Conservation (phyloP, 2,888 invertebrate species). For the Anorthoa munda region DNA sequence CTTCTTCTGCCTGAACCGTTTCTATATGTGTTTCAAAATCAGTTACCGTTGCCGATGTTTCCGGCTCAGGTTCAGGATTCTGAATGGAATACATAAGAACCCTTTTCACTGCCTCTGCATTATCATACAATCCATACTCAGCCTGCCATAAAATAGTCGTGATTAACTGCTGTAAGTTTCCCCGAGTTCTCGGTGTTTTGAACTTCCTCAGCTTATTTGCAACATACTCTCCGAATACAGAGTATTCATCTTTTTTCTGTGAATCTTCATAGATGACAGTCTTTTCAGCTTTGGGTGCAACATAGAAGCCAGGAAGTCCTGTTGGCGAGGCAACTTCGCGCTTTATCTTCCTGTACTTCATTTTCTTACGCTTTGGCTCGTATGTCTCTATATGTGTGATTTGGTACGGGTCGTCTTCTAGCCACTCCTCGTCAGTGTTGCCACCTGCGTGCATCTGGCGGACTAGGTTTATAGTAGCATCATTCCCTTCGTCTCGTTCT, state of each 20-base stretch:
- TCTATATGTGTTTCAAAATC: slow-evolving; percentile 61
- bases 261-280: slow-evolving; percentile 71
- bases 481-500: slow-evolving; percentile 74
- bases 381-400: slow-evolving; percentile 78
- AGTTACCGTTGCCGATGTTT: slow-evolving; percentile 4
- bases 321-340: slow-evolving; percentile 81
- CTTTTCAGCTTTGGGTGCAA: slow-evolving; percentile 69
- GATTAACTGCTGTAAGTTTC: slow-evolving; percentile 86
- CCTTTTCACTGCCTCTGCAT: slow-evolving; percentile 83
- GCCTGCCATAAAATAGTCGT: slow-evolving; percentile 88
- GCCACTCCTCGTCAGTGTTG: slow-evolving; percentile 85
- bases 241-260: slow-evolving; percentile 81
- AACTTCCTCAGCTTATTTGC: slow-evolving; percentile 86
- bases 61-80: slow-evolving; percentile 60
- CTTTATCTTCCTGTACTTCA: slow-evolving; percentile 81
- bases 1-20: slow-evolving; percentile 62
- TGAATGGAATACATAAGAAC: slow-evolving; percentile 80
- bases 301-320: slow-evolving; percentile 70
- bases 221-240: slow-evolving; percentile 86
- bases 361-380: slow-evolving; percentile 77
- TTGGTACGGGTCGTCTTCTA: slow-evolving; percentile 84
- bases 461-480: slow-evolving; percentile 79
- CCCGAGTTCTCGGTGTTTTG: slow-evolving; percentile 77
- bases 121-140: slow-evolving; percentile 85
- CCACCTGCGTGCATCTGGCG: slow-evolving; percentile 79